A percentile compares a stretch with the other conserved stretches of the same genome.
Conservation (phyloP, 2,797 vertebrate species). For the Sebastes reedi region DNA sequence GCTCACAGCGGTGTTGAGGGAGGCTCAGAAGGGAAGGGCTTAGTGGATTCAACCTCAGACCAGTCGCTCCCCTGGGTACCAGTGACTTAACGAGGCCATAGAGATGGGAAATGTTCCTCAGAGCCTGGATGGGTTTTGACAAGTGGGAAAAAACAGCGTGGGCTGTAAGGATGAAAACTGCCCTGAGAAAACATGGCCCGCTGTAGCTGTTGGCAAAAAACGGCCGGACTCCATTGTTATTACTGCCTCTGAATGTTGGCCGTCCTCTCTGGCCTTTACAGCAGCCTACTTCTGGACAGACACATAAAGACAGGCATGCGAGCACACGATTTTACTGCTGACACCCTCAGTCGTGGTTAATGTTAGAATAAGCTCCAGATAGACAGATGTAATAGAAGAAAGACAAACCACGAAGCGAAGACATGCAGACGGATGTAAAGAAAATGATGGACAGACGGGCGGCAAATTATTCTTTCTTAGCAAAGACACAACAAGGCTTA, state of each 20-base stretch:
- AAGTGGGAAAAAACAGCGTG: slow-evolving; percentile 60
- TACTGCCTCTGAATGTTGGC: slow-evolving; percentile 65
- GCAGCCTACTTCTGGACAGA: slow-evolving; percentile 47
- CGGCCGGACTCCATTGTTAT: slow-evolving; percentile 66
- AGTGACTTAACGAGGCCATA: slow-evolving; percentile 60
- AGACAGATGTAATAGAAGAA: neutral
- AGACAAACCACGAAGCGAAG: neutral
- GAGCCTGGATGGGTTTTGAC: slow-evolving; percentile 68
- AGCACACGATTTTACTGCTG: slow-evolving; percentile 43
- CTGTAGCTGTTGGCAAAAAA: slow-evolving; percentile 72
- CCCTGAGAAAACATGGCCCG: slow-evolving; percentile 61
- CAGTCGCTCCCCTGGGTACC: slow-evolving; percentile 40
- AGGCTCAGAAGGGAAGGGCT: slow-evolving; percentile 52
- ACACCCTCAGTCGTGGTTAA: slow-evolving; percentile 12
- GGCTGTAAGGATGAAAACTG: slow-evolving; percentile 56
- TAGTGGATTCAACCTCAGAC: slow-evolving; percentile 56
- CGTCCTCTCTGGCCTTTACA: slow-evolving; percentile 47
- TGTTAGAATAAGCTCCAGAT: slow-evolving; percentile 29
- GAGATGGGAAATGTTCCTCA: slow-evolving; percentile 70
- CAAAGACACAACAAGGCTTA: neutral
- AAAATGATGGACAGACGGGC: neutral
- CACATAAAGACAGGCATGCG: slow-evolving; percentile 36
- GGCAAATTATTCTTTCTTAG: neutral
- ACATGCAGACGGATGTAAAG: neutral
- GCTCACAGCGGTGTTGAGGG: slow-evolving; percentile 32